Percentiles rank a stretch among this genome's conserved stretches.
Conservation (phyloP, 2,888 invertebrate genomes). For the Drosophila seclusa region DNA sequence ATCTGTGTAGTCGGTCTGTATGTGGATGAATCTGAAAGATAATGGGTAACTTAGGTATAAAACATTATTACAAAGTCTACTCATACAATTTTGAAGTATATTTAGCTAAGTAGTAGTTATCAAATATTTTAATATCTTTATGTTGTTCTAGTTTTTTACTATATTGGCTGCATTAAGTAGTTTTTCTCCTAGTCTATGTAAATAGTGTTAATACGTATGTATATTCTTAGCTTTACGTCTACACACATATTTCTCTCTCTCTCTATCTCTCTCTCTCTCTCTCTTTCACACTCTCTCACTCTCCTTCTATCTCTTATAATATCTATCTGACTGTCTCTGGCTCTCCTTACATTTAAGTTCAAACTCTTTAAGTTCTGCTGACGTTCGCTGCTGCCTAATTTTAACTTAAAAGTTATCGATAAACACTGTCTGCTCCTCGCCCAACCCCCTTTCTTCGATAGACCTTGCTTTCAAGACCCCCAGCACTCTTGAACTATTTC, state of each 20-base stretch:
- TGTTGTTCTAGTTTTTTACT: slow-evolving; percentile 1
- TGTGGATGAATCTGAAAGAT: neutral
- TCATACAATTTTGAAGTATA: slow-evolving; percentile 3
- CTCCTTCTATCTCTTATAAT: neutral
- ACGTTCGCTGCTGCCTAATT: slow-evolving; percentile 7
- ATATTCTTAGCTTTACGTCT: slow-evolving; percentile 22
- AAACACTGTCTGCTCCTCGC: neutral
- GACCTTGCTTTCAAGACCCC: neutral
- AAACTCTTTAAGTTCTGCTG: neutral
- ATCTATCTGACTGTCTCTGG: slow-evolving; percentile 1
- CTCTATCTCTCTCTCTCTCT: neutral
- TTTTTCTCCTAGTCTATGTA: slow-evolving; percentile 12
- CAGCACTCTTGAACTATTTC: neutral
- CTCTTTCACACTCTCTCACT: neutral
- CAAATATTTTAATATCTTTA: slow-evolving; percentile 1
- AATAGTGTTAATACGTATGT: neutral
- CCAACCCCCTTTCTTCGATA: neutral
- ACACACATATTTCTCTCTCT: slow-evolving; percentile 2
- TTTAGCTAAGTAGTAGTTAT: slow-evolving; percentile 19
- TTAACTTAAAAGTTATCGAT: slow-evolving; percentile 19
- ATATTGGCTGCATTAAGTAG: slow-evolving; percentile 24
- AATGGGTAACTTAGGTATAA: neutral
- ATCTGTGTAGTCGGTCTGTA: slow-evolving; percentile 19
- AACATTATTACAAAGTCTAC: neutral
- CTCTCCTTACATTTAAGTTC: neutral